phyloP scores from a whole-genome alignment of 2,113 vertebrate genomes.

The Marmota monax region DNA sequence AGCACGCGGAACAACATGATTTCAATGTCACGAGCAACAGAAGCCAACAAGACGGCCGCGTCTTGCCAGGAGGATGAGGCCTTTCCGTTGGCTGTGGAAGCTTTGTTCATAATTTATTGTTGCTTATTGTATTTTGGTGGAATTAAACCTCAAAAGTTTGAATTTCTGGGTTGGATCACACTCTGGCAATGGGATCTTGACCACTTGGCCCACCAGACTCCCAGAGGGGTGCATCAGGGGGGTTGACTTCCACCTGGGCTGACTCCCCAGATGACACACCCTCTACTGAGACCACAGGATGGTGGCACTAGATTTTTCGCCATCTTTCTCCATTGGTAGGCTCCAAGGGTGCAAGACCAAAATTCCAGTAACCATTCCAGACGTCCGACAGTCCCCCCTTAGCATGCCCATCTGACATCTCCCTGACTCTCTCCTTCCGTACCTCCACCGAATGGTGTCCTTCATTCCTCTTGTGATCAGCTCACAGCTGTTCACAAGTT shows the following conservation, averaged over 20 bases:
- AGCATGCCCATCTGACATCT: neutral
- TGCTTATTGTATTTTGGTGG: neutral
- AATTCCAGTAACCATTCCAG: too few species aligned
- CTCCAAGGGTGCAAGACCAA: neutral
- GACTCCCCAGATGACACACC: too few species aligned
- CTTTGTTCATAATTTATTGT: neutral
- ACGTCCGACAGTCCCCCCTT: neutral
- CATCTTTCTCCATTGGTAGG: neutral
- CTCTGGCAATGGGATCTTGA: too few species aligned
- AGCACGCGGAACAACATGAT: neutral
- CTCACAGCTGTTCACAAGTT: neutral
- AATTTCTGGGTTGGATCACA: neutral
- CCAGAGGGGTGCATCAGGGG: too few species aligned
- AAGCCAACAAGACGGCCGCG: neutral
- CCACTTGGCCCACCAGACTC: too few species aligned
- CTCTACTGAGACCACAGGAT: neutral
- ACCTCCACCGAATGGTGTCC: accelerated
- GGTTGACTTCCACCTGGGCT: too few species aligned
- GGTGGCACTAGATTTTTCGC: accelerated
- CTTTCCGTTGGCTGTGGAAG: neutral
- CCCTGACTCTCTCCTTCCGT: too few species aligned
- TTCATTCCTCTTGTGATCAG: neutral
- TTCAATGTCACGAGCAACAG: neutral
- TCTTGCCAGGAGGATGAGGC: neutral
- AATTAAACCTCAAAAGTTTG: neutral